These are phyloP conservation scores for Megaceryle maxima DNA, from an alignment of 2,113 vertebrate species.

Conservation along the genomic window DNA sequence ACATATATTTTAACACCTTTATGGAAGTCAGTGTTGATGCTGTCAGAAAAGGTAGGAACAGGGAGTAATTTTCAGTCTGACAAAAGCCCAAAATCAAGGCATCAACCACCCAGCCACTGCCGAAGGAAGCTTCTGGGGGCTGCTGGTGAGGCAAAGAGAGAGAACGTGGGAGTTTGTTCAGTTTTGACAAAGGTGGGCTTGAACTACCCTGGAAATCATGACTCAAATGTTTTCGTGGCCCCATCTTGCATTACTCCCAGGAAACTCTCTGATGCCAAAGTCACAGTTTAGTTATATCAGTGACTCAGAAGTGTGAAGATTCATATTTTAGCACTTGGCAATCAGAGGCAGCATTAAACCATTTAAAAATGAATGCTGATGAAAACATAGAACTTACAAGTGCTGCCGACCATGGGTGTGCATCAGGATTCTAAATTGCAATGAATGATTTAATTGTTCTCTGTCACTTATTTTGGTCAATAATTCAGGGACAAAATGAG, in stretches of 20 bases:
- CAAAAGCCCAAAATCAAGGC: neutral
- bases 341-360: slow-evolving; percentile 82
- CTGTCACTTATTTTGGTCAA: slow-evolving; percentile 37
- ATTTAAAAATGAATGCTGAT: slow-evolving; percentile 78
- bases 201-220: slow-evolving; percentile 83
- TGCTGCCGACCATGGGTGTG: slow-evolving; percentile 71
- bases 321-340: slow-evolving; percentile 95
- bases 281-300: slow-evolving; percentile 88
- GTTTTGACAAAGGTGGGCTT: slow-evolving; percentile 84
- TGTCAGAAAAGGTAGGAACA: neutral
- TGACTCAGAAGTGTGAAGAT: slow-evolving; percentile 97
- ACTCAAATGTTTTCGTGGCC: slow-evolving; percentile 85
- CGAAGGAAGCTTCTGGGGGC: neutral
- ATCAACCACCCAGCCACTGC: neutral
- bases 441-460: slow-evolving; percentile 47
- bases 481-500: slow-evolving; percentile 8
- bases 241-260: slow-evolving; percentile 83
- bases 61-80: slow-evolving; percentile 8
- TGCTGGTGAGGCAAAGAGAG: slow-evolving; percentile 14
- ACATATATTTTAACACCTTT: neutral
- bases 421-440: slow-evolving; percentile 70
- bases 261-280: slow-evolving; percentile 85
- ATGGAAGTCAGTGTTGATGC: neutral
- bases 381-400: slow-evolving; percentile 75
- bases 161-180: slow-evolving; percentile 49